A percentile compares a stretch with the other conserved stretches of the same genome.
Conservation (phyloP, 2,113 vertebrate genomes). For the Erinaceus europaeus region DNA sequence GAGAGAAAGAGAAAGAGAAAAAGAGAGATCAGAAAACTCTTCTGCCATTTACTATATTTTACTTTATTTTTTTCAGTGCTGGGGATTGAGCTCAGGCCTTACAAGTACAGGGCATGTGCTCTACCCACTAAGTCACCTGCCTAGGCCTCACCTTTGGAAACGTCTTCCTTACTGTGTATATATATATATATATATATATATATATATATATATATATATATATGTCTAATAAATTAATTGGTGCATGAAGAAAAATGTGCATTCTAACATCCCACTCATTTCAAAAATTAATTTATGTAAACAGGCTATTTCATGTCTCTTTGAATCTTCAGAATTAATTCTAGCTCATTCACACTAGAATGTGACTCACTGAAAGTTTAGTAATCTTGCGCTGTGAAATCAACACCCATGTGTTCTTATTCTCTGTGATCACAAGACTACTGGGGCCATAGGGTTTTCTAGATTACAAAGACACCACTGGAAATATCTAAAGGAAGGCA, state of each 20-base stretch:
- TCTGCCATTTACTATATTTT: no score
- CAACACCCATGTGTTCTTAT: not conserved
- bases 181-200: no score
- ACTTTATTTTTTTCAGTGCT: no score
- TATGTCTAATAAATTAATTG: not conserved
- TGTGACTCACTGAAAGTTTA: not conserved
- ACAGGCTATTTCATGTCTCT: not conserved
- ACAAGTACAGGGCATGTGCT: no score
- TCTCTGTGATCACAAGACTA: not conserved
- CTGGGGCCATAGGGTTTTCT: not conserved
- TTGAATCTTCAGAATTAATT: slow-evolving; percentile 18
- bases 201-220: no score
- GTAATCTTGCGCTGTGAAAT: slow-evolving; percentile 1
- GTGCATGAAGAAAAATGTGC: not conserved
- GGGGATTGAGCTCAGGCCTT: no score
- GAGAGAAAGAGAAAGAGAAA: no score
- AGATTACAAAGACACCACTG: not conserved
- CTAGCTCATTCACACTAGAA: not conserved
- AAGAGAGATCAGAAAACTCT: no score
- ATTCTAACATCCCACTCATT: not conserved
- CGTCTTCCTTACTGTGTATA: no score
- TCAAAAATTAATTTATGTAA: slow-evolving; percentile 10
- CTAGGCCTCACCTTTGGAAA: no score
- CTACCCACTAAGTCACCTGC: no score
- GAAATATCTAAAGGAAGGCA: slow-evolving; percentile 29